Conservation (phyloP, 2,113 vertebrate genomes). For the Python bivittatus region DNA sequence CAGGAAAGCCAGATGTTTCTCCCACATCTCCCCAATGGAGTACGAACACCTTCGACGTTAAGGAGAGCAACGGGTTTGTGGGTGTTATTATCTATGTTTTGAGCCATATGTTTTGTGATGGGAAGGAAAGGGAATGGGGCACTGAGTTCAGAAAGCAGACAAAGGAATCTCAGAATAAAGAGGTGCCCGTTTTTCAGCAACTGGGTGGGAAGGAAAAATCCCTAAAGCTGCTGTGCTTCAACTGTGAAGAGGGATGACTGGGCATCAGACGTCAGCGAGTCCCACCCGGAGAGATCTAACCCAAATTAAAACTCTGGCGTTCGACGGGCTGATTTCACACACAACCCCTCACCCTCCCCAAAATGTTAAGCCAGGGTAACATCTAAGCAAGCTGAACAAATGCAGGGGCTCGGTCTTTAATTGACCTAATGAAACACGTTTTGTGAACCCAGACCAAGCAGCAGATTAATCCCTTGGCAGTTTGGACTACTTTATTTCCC, state of each 20-base stretch:
- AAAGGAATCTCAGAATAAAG: neutral
- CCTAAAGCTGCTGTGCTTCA: rapidly evolving
- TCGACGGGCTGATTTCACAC: neutral
- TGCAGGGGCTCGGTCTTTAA: no score
- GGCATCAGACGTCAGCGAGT: neutral
- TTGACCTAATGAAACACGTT: no score
- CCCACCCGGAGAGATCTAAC: neutral
- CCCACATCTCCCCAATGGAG: neutral
- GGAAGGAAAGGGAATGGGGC: neutral
- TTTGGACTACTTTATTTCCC: no score
- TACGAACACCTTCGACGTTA: neutral
- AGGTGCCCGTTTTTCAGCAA: neutral
- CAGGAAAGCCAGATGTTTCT: neutral
- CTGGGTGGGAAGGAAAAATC: neutral
- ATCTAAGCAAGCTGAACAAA: neutral
- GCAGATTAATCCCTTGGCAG: no score
- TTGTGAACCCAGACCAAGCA: no score
- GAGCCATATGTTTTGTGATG: neutral
- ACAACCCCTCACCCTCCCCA: neutral
- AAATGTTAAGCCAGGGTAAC: neutral
- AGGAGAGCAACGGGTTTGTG: neutral
- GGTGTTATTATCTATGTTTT: neutral
- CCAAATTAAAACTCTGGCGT: neutral
- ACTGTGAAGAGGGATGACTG: neutral
- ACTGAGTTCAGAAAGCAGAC: neutral